Evolutionary conservation across 2,797 vertebrate species (phyloP), one percentile per base, ranked within the genome.

Genomic region (Halcyon chelicuti): DNA sequence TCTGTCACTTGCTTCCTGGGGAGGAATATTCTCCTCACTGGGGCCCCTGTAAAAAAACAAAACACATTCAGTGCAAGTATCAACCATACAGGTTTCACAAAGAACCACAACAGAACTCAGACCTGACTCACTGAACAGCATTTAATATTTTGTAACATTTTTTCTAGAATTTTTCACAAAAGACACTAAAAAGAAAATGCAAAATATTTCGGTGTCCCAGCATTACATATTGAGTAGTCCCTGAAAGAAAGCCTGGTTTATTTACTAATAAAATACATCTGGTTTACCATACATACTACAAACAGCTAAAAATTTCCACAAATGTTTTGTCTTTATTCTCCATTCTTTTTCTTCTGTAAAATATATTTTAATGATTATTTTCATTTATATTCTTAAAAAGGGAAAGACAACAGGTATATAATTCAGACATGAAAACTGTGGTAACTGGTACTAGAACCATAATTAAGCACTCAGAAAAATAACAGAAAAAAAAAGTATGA

Each of bases 1-100:
- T 60, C 98, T 98, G 77, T 98, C 98, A 39, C 97, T 98, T 88
- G 98, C 98, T 96, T 99, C 98, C 73, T 66, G 94, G 3, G 98
- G 98, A 87, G 96, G 63, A 89, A 99, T 71, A 20, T 98, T 98
- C 40, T 98, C 97, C 55, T 93, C 94, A 4, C 97, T 97, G 6
- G 98, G 99, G 28, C 98, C 98, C 31, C 99, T 99, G 77, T 39
- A 39, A 93, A 93, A 33, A 12, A 23, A 12, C 21, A 87, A 83
- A 80, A 63, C 8, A 73, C 17, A 79, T 16, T 77, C 35, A 74
- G 12, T n/a, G 42, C 21, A 61, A 54, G 14, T 74, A 22, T 42
- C 84, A 93, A 46, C 8, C 12, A 26, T 19, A 49, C 1, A 51
- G 12, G 21, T 54, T 86, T 82, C 54, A 71, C 19, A 28, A 61